Percentiles rank a stretch among this genome's conserved stretches.
These are phyloP conservation scores for Lissocephala sabroskyi DNA, from an alignment of 2,888 invertebrate genomes.

Conservation along the genomic window DNA sequence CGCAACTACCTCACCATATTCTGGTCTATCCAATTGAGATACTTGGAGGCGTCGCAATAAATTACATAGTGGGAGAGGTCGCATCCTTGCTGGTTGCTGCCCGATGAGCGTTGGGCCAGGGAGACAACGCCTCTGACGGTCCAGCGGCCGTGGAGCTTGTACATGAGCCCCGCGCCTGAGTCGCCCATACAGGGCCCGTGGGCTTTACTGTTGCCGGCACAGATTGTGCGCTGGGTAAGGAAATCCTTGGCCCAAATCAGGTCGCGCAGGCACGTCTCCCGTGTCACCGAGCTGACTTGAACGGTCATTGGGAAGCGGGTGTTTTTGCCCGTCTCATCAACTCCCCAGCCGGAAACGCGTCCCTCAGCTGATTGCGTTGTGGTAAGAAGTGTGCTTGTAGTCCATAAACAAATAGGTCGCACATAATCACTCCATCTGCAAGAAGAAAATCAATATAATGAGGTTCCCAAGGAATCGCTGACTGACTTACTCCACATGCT, in stretches of 20 bases:
- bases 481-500: slow-evolving; percentile 30
- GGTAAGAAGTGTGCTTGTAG: slow-evolving; percentile 39
- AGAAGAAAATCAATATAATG: not conserved
- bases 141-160: slow-evolving; percentile 67
- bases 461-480: not conserved
- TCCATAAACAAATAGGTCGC: slow-evolving; percentile 33
- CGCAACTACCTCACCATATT: not conserved
- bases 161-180: slow-evolving; percentile 75
- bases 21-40: slow-evolving; percentile 5
- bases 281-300: slow-evolving; percentile 71
- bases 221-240: slow-evolving; percentile 27
- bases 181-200: slow-evolving; percentile 69
- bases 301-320: slow-evolving; percentile 66
- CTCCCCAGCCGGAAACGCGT: slow-evolving; percentile 74
- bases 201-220: slow-evolving; percentile 48
- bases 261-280: slow-evolving; percentile 69
- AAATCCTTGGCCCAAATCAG: slow-evolving; percentile 31
- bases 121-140: slow-evolving; percentile 72
- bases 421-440: slow-evolving; percentile 3
- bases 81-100: slow-evolving; percentile 73
- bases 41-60: slow-evolving; percentile 9
- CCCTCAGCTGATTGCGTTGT: slow-evolving; percentile 67
- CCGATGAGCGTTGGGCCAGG: slow-evolving; percentile 40
- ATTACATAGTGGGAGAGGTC: slow-evolving; percentile 75
- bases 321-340: slow-evolving; percentile 42